Conservation (phyloP, 1,140 invertebrate genomes). For the Drosophila nigrodunni region DNA sequence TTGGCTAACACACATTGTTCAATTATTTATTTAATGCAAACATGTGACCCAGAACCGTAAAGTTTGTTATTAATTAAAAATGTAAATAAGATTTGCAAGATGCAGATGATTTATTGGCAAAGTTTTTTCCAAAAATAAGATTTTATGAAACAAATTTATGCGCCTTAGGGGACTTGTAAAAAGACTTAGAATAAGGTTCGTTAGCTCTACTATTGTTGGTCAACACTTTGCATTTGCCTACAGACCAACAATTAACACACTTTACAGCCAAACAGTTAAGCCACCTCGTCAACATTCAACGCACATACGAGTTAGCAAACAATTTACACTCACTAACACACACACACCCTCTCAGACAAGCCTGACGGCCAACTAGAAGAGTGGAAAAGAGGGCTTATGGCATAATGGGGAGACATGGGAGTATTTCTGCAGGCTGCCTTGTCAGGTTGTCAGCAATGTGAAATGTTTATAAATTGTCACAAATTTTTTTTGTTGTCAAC, state of each 20-base stretch:
- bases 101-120: constrained; percentile 51
- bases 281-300: constrained; percentile 6
- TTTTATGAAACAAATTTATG: constrained; percentile 11
- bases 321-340: background rate
- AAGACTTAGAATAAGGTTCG: constrained; percentile 18
- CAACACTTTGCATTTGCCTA: constrained; percentile 18
- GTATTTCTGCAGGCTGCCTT: background rate
- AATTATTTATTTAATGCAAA: constrained; percentile 58
- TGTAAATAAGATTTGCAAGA: constrained; percentile 42
- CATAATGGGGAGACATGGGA: background rate
- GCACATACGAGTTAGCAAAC: constrained; percentile 8
- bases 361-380: background rate
- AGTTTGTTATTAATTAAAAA: constrained; percentile 39
- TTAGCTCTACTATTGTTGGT: constrained; percentile 35
- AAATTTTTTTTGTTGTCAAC: constrained; percentile 6
- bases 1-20: constrained; percentile 30
- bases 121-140: constrained; percentile 38
- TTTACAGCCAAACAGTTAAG: constrained; percentile 18
- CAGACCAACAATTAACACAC: constrained; percentile 41
- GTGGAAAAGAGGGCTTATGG: constrained; percentile 2
- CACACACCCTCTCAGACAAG: background rate
- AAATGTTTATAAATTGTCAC: constrained; percentile 25
- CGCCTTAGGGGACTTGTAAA: constrained; percentile 56
- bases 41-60: constrained; percentile 7
- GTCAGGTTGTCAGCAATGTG: constrained; percentile 4